phyloP scores from a whole-genome alignment of 1,140 invertebrate species.

The Ceratosolen solmsi region DNA sequence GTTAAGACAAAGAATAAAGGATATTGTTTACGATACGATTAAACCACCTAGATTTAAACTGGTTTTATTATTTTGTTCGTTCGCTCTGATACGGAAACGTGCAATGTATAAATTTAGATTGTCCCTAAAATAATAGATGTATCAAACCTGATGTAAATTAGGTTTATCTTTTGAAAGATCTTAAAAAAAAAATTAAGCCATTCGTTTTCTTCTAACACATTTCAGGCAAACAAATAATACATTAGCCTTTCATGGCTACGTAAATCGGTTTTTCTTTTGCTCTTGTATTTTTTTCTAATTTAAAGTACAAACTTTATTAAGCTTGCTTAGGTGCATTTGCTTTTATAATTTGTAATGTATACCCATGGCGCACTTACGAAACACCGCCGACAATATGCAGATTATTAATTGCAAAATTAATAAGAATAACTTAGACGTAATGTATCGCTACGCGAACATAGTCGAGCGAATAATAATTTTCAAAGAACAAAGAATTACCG shows the following conservation, averaged over 20 bases:
- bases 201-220: not conserved
- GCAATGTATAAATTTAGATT: not conserved
- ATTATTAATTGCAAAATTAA: not conserved
- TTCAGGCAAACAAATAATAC: not conserved
- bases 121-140: not conserved
- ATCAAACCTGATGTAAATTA: not conserved
- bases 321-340: no score
- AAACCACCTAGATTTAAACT: no score
- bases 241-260: not conserved
- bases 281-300: no score
- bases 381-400: not conserved
- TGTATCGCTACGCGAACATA: not conserved
- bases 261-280: no score
- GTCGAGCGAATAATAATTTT: not conserved
- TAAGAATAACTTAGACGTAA: not conserved
- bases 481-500: constrained; percentile 8
- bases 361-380: no score
- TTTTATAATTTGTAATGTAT: no score
- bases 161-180: not conserved
- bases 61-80: not conserved
- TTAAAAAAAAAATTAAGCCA: not conserved
- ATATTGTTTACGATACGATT: no score
- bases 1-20: no score
- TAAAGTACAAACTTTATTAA: no score
- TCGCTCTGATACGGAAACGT: not conserved